Conservation (phyloP, 2,888 invertebrate genomes). For the Calameuta idolon region DNA sequence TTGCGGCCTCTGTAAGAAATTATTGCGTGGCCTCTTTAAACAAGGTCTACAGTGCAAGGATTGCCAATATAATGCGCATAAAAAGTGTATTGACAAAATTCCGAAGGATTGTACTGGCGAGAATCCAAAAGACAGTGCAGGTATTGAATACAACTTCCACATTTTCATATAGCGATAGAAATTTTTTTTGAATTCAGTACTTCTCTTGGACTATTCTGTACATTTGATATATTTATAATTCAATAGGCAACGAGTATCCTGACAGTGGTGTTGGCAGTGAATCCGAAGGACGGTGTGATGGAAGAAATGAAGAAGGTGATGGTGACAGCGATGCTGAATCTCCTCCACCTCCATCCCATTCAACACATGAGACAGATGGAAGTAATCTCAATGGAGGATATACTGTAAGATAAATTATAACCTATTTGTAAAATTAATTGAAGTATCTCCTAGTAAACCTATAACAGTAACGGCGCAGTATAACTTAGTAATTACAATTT, state of each 20-base stretch:
- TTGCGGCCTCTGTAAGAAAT: conserved; percentile 95
- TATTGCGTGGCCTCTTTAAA: conserved; percentile 94
- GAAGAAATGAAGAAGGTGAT: conserved; percentile 71
- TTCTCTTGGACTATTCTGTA: conserved; percentile 3
- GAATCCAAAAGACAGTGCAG: conserved; percentile 71
- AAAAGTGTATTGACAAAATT: conserved; percentile 91
- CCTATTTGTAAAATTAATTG: background rate
- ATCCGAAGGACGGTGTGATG: conserved; percentile 66
- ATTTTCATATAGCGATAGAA: conserved; percentile 35
- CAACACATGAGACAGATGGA: conserved; percentile 61
- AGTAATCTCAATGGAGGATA: conserved; percentile 65
- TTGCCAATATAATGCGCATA: conserved; percentile 96
- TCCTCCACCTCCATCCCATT: conserved; percentile 45
- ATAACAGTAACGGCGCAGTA: no score
- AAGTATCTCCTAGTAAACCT: background rate
- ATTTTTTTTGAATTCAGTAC: conserved; percentile 4
- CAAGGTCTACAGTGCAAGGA: conserved; percentile 98
- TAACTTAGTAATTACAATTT: conserved; percentile 8
- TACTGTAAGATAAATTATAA: conserved; percentile 39
- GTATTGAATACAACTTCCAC: conserved; percentile 43
- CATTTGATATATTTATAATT: conserved; percentile 5
- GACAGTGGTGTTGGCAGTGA: conserved; percentile 72
- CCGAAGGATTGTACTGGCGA: conserved; percentile 93
- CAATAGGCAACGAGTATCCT: conserved; percentile 67
- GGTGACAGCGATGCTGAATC: conserved; percentile 72